These are phyloP conservation scores for Cynoglossus semilaevis DNA, from an alignment of 2,113 vertebrate species.

Conservation along the genomic window DNA sequence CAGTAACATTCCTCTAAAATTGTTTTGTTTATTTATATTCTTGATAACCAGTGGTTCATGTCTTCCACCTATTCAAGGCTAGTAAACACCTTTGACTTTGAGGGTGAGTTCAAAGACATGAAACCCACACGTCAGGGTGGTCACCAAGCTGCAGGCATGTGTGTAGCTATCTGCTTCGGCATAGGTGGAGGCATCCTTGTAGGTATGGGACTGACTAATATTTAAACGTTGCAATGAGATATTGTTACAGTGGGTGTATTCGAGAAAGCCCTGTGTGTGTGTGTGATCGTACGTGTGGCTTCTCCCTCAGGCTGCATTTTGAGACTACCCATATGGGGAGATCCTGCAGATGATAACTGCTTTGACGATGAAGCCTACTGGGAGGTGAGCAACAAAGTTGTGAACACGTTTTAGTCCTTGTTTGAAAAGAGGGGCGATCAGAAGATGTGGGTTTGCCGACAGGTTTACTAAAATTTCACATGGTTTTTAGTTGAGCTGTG, in stretches of 20 bases:
- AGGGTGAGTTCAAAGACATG: constrained; percentile 30
- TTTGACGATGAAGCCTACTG: constrained; percentile 91
- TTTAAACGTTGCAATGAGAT: not conserved
- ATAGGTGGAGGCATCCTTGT: constrained; percentile 86
- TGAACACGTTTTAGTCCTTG: not conserved
- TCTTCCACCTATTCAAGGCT: constrained; percentile 69
- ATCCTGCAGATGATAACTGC: constrained; percentile 87
- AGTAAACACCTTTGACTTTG: constrained; percentile 77
- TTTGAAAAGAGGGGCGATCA: not conserved
- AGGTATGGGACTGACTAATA: constrained; percentile 75
- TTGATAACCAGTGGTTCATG: no score
- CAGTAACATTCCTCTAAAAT: no score
- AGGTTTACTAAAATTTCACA: no score
- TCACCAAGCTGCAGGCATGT: constrained; percentile 85
- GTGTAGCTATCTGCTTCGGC: constrained; percentile 86
- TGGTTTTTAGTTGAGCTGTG: no score
- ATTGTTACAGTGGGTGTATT: not conserved
- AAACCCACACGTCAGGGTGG: constrained; percentile 78
- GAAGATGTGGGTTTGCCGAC: not conserved
- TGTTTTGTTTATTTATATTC: no score
- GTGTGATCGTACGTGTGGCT: constrained; percentile 1
- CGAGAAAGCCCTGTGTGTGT: not conserved
- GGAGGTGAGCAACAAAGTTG: constrained; percentile 81
- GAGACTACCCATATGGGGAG: constrained; percentile 90
- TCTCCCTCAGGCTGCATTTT: constrained; percentile 81